Conservation (phyloP, 2,113 vertebrate genomes). For the Bufo gargarizans region DNA sequence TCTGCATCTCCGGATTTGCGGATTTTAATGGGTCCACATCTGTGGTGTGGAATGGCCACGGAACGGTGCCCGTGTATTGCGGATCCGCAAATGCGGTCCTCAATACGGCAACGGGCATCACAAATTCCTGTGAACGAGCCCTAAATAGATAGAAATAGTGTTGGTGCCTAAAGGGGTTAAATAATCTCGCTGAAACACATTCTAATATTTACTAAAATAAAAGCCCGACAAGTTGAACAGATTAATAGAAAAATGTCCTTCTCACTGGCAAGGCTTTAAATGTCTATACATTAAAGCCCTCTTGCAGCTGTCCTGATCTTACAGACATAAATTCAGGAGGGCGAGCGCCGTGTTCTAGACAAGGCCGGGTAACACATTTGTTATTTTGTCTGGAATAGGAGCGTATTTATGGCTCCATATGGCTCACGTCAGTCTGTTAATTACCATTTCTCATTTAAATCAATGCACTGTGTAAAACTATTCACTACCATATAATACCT, state of each 20-base stretch:
- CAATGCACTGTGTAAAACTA: not conserved
- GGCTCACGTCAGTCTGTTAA: conserved; percentile 56
- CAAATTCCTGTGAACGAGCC: too few relatives aligned
- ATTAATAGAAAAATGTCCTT: conserved; percentile 36
- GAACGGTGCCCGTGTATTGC: too few relatives aligned
- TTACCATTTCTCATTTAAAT: conserved; percentile 52
- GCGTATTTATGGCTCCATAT: conserved; percentile 57
- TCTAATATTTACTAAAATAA: conserved; percentile 16
- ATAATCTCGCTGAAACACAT: not conserved
- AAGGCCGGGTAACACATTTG: conserved; percentile 50
- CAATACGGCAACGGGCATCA: too few relatives aligned
- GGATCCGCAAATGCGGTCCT: too few relatives aligned
- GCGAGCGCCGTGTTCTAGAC: conserved; percentile 43
- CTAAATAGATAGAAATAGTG: not conserved
- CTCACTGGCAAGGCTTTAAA: conserved; percentile 25
- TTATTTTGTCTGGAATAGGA: conserved; percentile 59
- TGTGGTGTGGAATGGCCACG: too few relatives aligned
- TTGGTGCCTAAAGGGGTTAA: conserved; percentile 5
- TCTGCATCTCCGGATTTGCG: too few relatives aligned
- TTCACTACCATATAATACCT: conserved; percentile 1
- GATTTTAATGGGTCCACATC: too few relatives aligned
- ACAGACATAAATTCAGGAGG: conserved; percentile 50
- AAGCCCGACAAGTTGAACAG: not conserved
- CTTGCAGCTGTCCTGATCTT: conserved; percentile 49
- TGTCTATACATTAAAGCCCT: conserved; percentile 44